Evolutionary conservation across 2,888 invertebrate species (phyloP).

Genomic region (Clusia tigrina): DNA sequence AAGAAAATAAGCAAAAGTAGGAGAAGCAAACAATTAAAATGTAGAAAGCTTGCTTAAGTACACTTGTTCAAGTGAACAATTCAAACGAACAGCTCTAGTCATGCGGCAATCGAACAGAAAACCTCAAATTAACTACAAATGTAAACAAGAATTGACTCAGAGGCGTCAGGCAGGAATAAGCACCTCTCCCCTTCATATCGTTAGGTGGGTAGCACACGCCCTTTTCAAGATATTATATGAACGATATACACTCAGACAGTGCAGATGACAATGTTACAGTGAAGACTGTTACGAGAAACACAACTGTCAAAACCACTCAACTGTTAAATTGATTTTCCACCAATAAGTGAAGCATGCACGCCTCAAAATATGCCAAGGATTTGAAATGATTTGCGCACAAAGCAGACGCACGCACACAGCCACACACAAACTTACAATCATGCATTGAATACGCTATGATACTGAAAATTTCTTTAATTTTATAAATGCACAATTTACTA

Average conservation of each 20-base stretch:
- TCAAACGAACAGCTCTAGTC: no score
- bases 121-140: neutral
- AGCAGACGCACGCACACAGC: neutral
- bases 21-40: no score
- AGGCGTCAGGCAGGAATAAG: neutral
- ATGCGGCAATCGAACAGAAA: no score
- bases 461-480: slow-evolving; percentile 20
- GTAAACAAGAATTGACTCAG: neutral
- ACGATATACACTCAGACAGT: no score
- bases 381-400: neutral
- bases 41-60: no score
- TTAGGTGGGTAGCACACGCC: no score
- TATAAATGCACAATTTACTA: slow-evolving; percentile 25
- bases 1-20: no score
- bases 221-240: no score
- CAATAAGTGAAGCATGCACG: neutral
- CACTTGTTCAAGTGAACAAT: no score
- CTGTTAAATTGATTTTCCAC: neutral
- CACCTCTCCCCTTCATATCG: no score
- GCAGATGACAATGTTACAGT: no score
- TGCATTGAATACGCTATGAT: no score
- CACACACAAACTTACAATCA: neutral
- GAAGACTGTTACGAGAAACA: neutral
- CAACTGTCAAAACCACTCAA: neutral
- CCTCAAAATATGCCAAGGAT: neutral